Base-by-base conservation (phyloP, 2,113 vertebrate genomes). In the Charadrius vociferus region DNA sequence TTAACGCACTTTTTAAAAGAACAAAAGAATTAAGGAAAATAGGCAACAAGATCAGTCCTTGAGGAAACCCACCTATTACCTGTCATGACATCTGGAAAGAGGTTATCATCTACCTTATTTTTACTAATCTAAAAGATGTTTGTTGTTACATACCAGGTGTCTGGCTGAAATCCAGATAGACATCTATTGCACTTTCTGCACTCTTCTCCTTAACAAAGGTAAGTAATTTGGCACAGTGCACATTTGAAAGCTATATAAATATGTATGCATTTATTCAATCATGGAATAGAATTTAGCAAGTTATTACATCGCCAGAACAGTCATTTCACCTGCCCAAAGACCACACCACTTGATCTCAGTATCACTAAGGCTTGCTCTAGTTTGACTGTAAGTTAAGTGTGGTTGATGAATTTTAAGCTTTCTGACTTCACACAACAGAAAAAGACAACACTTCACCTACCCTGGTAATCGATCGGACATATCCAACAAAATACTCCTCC, bases 401-500 rank as follows among this genome's bases (percentile, higher is more conserved):
- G 14, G 15, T 5, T 85, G n/a, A 47, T 27, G 22, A 56, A 15
- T 18, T 52, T 61, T 26, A 49, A 59, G 37, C 36, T 53, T 59
- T 17, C 32, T 41, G 36, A 65, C 58, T 56, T 49, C 0, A 37
- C 10, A 62, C 2, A 78, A 52, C 29, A 59, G 26, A 65, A 58
- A 78, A 7, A 43, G 11, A 21, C 34, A 88, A 30, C 10, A 43
- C 12, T 93, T 23, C 66, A 89, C 98, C 80, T 86, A 99, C 99
- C 99, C 98, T 86, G 99, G 99, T 78, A 99, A 98, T 85, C 98
- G 98, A 56, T 98, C 98, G 1, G 99, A 98, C 99, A 99, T 99
- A 90, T 99, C 99, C 96, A 99, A 96, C 50, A 99, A 92, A 96
- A 99, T 96, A 93, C 98, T 99, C 70, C 98, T 98, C 99, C 99